A percentile compares a stretch with the other conserved stretches of the same genome.
Evolutionary conservation across 2,113 vertebrate genomes (phyloP).

Genomic region (Leucosticte australis): DNA sequence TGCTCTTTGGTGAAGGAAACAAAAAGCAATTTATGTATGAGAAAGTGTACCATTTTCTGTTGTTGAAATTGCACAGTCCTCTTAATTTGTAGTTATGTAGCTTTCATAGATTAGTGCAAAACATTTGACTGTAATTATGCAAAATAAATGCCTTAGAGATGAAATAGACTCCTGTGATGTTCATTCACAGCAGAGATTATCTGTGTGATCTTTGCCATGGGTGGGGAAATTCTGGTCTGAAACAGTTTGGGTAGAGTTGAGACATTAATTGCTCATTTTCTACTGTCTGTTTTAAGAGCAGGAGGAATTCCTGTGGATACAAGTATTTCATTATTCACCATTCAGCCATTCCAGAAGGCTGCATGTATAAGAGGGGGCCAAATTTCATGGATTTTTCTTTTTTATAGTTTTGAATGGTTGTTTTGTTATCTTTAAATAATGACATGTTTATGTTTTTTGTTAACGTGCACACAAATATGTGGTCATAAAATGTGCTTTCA

Average conservation of each 20-base stretch:
- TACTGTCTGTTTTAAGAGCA: not conserved
- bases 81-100: not conserved
- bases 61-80: not conserved
- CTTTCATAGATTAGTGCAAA: not conserved
- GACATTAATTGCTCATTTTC: not conserved
- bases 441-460: accelerated
- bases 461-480: not conserved
- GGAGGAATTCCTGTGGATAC: not conserved
- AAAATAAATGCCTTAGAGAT: not conserved
- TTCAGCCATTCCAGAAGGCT: not conserved
- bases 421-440: not conserved
- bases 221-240: not conserved
- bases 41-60: not conserved
- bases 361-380: not conserved
- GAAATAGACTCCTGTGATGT: not conserved
- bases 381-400: not conserved
- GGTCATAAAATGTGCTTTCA: not conserved
- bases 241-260: not conserved
- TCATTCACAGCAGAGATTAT: not conserved
- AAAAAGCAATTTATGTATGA: not conserved
- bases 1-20: not conserved
- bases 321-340: not conserved
- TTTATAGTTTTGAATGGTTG: not conserved
- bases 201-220: not conserved
- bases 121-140: not conserved